phyloP scores from a whole-genome alignment of 2,113 vertebrate genomes.

The Sorex fumeus region DNA sequence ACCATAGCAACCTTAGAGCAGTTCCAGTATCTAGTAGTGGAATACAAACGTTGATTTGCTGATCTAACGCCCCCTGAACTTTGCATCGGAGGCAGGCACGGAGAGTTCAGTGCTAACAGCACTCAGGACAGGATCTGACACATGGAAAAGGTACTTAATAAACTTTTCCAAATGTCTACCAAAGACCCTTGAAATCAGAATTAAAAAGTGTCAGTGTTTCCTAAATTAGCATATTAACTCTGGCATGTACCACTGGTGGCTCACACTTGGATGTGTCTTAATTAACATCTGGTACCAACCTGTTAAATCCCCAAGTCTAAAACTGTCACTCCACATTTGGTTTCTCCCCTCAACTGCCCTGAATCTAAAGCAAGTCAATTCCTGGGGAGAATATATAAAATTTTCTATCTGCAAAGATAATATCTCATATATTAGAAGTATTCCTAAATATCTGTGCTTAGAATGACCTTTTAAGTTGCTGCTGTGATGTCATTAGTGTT shows the following conservation, averaged over 20 bases:
- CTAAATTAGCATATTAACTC: slow-evolving; percentile 48
- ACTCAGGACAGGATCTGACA: not conserved
- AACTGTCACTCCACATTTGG: slow-evolving; percentile 57
- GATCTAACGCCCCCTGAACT: not conserved
- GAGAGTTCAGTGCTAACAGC: not conserved
- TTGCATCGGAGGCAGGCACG: not conserved
- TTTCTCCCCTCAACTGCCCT: slow-evolving; percentile 58
- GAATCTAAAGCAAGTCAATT: slow-evolving; percentile 8
- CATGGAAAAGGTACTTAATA: not conserved
- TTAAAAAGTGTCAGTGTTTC: slow-evolving; percentile 62
- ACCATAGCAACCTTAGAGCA: not conserved
- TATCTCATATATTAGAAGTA: not conserved
- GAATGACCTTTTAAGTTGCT: slow-evolving; percentile 81
- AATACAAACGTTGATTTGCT: not conserved
- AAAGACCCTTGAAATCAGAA: not conserved
- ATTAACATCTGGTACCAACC: no score
- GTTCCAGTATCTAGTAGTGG: not conserved
- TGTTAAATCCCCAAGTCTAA: slow-evolving; percentile 61
- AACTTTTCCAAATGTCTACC: not conserved
- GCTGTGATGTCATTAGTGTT: slow-evolving; percentile 86
- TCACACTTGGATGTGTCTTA: no score
- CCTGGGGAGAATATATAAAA: slow-evolving; percentile 13
- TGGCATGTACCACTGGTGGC: no score
- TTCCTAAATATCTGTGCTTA: slow-evolving; percentile 69
- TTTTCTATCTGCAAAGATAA: slow-evolving; percentile 30